Conservation (phyloP, 2,113 vertebrate species). For the Ondatra zibethicus region DNA sequence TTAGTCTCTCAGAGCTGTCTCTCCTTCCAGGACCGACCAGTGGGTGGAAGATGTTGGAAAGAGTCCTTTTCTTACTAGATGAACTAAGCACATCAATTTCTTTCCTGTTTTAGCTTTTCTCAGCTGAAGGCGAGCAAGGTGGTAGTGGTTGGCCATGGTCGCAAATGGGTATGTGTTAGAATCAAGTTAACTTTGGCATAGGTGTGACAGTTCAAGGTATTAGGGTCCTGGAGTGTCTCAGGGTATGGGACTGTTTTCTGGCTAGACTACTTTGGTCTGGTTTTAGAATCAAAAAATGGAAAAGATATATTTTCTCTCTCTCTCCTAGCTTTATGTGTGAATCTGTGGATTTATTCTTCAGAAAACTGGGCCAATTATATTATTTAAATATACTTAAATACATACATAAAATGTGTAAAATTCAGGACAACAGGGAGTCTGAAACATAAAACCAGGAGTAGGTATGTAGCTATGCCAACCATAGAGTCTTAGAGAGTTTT, state of each 20-base stretch:
- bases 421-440: too few relatives aligned
- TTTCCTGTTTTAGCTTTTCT: not conserved
- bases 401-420: too few relatives aligned
- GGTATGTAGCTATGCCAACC: too few relatives aligned
- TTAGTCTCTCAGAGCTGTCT: not conserved
- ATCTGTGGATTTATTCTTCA: too few relatives aligned
- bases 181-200: not conserved
- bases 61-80: not conserved
- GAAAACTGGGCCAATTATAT: too few relatives aligned
- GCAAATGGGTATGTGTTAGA: not conserved
- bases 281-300: slow-evolving; percentile 2
- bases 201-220: not conserved
- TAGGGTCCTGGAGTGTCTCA: not conserved
- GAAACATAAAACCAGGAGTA: too few relatives aligned
- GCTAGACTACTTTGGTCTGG: not conserved
- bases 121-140: not conserved
- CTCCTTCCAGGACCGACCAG: not conserved
- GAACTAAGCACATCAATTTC: not conserved
- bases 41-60: not conserved
- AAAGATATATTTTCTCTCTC: not conserved
- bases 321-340: not conserved
- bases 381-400: too few relatives aligned
- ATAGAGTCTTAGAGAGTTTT: too few relatives aligned
- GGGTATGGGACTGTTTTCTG: not conserved
- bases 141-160: not conserved